Evolutionary conservation across 2,888 invertebrate genomes (phyloP).

Genomic region (Cataglyphis altisquamis): DNA sequence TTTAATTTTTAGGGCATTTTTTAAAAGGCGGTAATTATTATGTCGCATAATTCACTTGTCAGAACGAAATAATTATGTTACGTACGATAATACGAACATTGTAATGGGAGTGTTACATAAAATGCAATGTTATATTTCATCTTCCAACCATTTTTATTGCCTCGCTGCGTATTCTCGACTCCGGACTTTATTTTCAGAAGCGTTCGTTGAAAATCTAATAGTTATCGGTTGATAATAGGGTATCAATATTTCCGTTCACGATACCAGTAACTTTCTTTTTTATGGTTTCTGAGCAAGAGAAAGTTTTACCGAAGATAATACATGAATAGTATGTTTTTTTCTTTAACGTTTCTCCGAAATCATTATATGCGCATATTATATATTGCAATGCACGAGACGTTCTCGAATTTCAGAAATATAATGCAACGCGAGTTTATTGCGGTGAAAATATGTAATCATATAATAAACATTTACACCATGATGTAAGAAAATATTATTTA

Average conservation of each 20-base stretch:
- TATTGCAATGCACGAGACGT: not conserved
- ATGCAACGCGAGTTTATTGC: not conserved
- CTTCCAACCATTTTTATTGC: not conserved
- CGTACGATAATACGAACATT: not conserved
- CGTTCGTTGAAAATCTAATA: not conserved
- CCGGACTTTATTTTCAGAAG: not conserved
- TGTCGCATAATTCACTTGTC: not conserved
- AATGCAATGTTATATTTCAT: not conserved
- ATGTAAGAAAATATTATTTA: no score
- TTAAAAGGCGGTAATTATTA: not conserved
- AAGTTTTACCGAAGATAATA: conserved; percentile 56
- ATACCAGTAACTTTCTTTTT: conserved; percentile 67
- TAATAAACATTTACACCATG: no score
- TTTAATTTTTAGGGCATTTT: not conserved
- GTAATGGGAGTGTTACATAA: not conserved
- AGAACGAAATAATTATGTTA: not conserved
- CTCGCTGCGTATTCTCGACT: not conserved
- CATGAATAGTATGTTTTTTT: conserved; percentile 50
- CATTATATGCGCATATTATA: not conserved
- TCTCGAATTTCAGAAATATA: no score
- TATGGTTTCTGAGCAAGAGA: conserved; percentile 73
- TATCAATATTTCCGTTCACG: conserved; percentile 33
- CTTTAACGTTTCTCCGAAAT: conserved; percentile 5
- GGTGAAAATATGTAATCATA: not conserved
- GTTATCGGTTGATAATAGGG: conserved; percentile 12